Base-by-base conservation (phyloP, 2,113 vertebrate species). In the Telmatochromis sp. region DNA sequence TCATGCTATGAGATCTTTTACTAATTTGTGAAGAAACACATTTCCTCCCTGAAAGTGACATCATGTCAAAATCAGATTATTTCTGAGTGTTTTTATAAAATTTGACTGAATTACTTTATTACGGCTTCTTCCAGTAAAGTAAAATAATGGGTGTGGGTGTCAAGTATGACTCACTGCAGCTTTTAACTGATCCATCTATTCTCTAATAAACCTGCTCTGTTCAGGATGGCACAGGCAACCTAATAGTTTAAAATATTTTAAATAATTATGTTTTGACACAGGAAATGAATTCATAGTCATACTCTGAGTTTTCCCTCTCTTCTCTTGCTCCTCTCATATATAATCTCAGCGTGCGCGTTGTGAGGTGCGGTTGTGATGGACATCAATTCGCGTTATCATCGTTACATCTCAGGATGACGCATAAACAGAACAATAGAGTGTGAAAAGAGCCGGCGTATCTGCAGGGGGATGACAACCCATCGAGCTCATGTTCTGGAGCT, bases 401-500 rank as follows among this genome's bases (percentile, higher is more conserved):
- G 81, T 14, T 85, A 79, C 80, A 83, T 84, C 68, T 89, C 82
- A 28, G 87, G 80, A 65, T 55, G 81, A 88, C 2, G 53, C 81
- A 82, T 81, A 88, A 91, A 89, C 84, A 87, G 47, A 87, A 80
- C 57, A 84, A 40, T 8, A 3, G 45, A 55, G 55, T 84, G 53
- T 79, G 78, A 87, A 87, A 87, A 37, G 85, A 89, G 87, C 26
- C 80, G 28, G 82, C 80, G 85, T 92, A 85, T 81, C 68, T 92
- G 82, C 58, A 57, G 81, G 82, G 63, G 87, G 89, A 84, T 81
- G 90, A 93, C 91, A 91, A 86, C 88, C 63, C 68, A 88, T 54
- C 1, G 33, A 86, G 85, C 60, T 81, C 68, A 33, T 84, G 80
- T 80, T 90, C 60, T 70, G 58, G 31, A 85, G 81, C 88, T 90